These are phyloP conservation scores for Eremobia ochroleuca DNA, from an alignment of 2,888 invertebrate species.

Conservation along the genomic window DNA sequence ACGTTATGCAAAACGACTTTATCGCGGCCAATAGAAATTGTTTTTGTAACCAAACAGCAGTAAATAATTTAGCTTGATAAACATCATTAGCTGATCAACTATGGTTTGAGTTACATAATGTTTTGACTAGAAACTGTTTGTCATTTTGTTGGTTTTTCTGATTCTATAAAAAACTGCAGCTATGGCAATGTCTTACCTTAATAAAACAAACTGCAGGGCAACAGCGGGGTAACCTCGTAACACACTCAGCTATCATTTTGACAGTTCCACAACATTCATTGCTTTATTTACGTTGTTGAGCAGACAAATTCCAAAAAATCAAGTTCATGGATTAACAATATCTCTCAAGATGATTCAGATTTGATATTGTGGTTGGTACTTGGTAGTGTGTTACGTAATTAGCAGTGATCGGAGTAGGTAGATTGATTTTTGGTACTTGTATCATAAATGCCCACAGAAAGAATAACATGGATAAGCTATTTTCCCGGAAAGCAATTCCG, in stretches of 20 bases:
- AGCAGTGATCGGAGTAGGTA: no score
- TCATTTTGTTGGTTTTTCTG: not conserved
- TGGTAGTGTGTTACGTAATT: not conserved
- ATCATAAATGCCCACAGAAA: no score
- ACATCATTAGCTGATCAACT: constrained; percentile 18
- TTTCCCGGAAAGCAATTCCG: no score
- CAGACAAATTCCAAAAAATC: no score
- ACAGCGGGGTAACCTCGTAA: not conserved
- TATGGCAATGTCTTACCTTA: not conserved
- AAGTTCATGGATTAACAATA: not conserved
- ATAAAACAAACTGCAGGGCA: not conserved
- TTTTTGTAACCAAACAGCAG: constrained; percentile 57
- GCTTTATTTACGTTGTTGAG: not conserved
- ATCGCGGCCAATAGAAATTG: constrained; percentile 65
- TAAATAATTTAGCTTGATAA: constrained; percentile 35
- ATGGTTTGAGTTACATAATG: constrained; percentile 1
- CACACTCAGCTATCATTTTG: not conserved
- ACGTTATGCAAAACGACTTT: constrained; percentile 49
- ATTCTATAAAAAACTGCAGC: not conserved
- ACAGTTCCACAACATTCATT: not conserved
- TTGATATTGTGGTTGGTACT: not conserved
- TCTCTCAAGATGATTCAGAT: not conserved
- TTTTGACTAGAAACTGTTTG: constrained; percentile 12
- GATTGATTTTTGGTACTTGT: no score
- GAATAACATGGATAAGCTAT: no score